Base-by-base conservation (phyloP, 2,797 vertebrate species). In the Fistularia commersonii region DNA sequence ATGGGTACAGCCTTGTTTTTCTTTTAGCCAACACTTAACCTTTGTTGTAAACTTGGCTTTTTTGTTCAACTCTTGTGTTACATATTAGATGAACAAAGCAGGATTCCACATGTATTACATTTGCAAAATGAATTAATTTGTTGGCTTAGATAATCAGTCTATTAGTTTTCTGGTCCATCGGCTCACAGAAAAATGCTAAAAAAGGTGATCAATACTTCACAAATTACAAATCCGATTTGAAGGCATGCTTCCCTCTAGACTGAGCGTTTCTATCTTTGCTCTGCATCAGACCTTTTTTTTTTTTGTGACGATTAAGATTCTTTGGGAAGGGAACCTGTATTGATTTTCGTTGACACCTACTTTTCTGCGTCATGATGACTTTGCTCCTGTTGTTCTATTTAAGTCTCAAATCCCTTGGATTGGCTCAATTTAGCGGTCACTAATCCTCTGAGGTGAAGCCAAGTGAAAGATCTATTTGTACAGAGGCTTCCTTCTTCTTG, bases 381-480 rank as follows among this genome's bases (percentile, higher is more conserved):
- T 66, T 62, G 59, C 8, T 8, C 11, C 51, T 60, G 56, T 62
- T 71, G 58, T 71, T 45, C 43, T 45, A 47, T 59, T 61, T 48
- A 23, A 48, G 15, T 61, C 49, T 54, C 33, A 64, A 76, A 81
- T 70, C 70, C 58, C 13, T 32, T 32, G 47, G 77, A 77, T 79
- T 79, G 39, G 54, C 64, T 48, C 66, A 59, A 74, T 76, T 70
- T 67, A 74, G 54, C 43, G 54, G 8, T 64, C 65, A 53, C 61
- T 77, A 69, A 80, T 76, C 65, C 61, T 61, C 47, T 41, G 32
- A 55, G 58, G 61, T 54, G 40, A 64, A 61, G 64, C 65, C 49
- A 62, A 74, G 49, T 51, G 51, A 57, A 61, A 31, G 23, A 12
- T 60, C 6, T 47, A 32, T 39, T 45, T 39, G 14, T 7, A n/a